A percentile compares a stretch with the other conserved stretches of the same genome.
These are phyloP conservation scores for Trachymyrmex septentrionalis DNA, from an alignment of 1,140 invertebrate species.

Conservation along the genomic window DNA sequence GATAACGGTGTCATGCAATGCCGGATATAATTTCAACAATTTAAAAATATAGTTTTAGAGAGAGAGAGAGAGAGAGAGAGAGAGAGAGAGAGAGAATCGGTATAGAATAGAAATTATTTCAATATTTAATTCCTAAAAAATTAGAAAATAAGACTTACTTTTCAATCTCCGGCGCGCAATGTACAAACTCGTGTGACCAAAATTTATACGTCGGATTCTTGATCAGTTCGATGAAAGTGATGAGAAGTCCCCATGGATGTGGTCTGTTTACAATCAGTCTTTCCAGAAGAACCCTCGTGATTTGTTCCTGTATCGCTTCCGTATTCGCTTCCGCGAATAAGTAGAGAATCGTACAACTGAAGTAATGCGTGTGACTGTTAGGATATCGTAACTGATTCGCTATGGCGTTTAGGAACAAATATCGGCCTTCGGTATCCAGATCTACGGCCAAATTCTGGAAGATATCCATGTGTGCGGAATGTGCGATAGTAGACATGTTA, in stretches of 20 bases:
- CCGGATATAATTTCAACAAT: neutral
- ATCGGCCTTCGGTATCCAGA: conserved; percentile 98
- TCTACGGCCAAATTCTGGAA: conserved; percentile 99
- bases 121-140: neutral
- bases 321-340: conserved; percentile 99
- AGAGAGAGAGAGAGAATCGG: too few species aligned
- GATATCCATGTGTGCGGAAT: conserved; percentile 99
- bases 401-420: conserved; percentile 99
- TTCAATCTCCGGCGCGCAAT: conserved; percentile 99
- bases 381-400: conserved; percentile 99
- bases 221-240: conserved; percentile 99
- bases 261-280: conserved; percentile 98
- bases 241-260: conserved; percentile 99
- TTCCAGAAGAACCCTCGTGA: conserved; percentile 97
- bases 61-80: too few species aligned
- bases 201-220: conserved; percentile 99
- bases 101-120: neutral
- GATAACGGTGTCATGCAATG: neutral
- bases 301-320: conserved; percentile 97
- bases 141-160: conserved; percentile 90
- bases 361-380: conserved; percentile 99
- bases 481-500: conserved; percentile 98
- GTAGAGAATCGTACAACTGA: conserved; percentile 98
- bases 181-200: conserved; percentile 99
- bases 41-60: too few species aligned